phyloP scores from a whole-genome alignment of 1,140 invertebrate genomes.

The Heliconius himera region DNA sequence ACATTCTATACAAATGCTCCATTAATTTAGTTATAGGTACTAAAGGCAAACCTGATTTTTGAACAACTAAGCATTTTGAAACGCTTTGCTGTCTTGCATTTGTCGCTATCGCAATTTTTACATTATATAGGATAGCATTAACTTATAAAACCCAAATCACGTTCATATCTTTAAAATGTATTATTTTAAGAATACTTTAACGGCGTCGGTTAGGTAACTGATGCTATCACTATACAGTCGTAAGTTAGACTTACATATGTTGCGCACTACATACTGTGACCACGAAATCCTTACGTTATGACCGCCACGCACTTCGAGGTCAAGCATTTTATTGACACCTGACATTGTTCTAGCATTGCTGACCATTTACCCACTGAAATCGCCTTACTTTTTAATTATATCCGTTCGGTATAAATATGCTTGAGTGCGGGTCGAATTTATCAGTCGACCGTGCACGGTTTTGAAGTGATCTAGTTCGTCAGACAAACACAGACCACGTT shows the following conservation, averaged over 20 bases:
- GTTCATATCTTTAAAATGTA: conserved; percentile 27
- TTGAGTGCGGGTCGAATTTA: conserved; percentile 54
- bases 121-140: conserved; percentile 11
- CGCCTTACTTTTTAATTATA: conserved; percentile 74
- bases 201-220: conserved; percentile 35
- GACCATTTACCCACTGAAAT: conserved; percentile 66
- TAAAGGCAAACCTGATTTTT: conserved; percentile 36
- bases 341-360: conserved; percentile 75
- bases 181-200: conserved; percentile 31
- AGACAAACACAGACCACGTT: conserved; percentile 71
- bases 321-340: conserved; percentile 72
- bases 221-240: conserved; percentile 39
- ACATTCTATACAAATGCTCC: conserved; percentile 43
- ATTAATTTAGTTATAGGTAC: conserved; percentile 13
- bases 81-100: conserved; percentile 26
- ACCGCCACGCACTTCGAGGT: conserved; percentile 68
- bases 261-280: conserved; percentile 66
- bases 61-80: conserved; percentile 38
- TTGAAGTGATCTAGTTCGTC: conserved; percentile 65
- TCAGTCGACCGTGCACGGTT: conserved; percentile 71
- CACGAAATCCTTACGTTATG: conserved; percentile 72
- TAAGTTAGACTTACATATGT: conserved; percentile 47
- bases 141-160: conserved; percentile 25
- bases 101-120: conserved; percentile 19
- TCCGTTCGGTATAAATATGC: conserved; percentile 77